These are phyloP conservation scores for Rhincodon typus DNA, from an alignment of 2,797 vertebrate species.

Conservation along the genomic window DNA sequence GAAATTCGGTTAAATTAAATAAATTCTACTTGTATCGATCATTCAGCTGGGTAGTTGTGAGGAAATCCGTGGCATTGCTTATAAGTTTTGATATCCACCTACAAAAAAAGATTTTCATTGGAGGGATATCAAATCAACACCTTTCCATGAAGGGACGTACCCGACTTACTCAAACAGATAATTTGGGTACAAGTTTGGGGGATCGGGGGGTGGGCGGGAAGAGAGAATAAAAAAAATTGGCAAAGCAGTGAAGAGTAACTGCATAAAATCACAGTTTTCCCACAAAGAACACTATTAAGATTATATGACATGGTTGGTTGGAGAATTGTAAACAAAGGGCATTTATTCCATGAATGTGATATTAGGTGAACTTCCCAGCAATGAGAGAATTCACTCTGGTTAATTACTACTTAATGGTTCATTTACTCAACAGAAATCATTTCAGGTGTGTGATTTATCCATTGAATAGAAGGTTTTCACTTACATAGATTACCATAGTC, in stretches of 20 bases:
- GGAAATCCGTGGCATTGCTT: not conserved
- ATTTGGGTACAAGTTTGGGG: not conserved
- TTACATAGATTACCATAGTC: not conserved
- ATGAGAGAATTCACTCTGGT: not conserved
- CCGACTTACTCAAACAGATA: not conserved
- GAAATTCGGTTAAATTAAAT: not conserved
- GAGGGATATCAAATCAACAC: not conserved
- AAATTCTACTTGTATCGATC: not conserved
- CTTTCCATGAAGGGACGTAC: not conserved
- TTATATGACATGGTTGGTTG: not conserved
- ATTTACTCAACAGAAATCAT: not conserved
- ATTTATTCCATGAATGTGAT: not conserved
- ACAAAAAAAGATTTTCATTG: not conserved
- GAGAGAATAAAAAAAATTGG: too few species aligned
- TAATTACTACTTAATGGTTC: not conserved
- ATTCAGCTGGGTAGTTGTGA: not conserved
- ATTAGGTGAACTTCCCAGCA: not conserved
- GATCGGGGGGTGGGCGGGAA: too few species aligned
- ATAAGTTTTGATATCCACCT: not conserved
- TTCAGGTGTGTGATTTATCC: not conserved
- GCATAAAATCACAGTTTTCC: not conserved
- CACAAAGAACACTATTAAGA: not conserved
- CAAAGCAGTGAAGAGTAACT: too few species aligned
- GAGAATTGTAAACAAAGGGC: not conserved
- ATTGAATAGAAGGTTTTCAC: not conserved